These are phyloP conservation scores for Acleris laterana DNA, from an alignment of 2,888 invertebrate genomes.

Conservation along the genomic window DNA sequence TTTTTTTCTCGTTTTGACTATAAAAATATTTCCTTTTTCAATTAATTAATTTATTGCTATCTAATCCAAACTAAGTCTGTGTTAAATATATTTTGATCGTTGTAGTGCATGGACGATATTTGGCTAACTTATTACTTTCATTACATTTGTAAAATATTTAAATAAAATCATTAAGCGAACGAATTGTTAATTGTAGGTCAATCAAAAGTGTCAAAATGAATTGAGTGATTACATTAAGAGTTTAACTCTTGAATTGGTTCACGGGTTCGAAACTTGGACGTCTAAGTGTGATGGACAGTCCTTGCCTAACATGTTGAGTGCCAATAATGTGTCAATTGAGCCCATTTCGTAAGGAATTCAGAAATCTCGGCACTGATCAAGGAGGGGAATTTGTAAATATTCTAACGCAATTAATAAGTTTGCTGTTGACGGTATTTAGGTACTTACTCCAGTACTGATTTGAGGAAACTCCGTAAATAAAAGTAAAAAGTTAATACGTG, in stretches of 20 bases:
- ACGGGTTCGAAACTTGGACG: conserved; percentile 43
- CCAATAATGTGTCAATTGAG: too few relatives aligned
- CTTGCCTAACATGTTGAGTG: conserved; percentile 20
- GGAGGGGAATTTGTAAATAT: conserved; percentile 23
- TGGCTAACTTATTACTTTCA: too few relatives aligned
- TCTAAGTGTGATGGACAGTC: conserved; percentile 48
- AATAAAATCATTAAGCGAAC: not conserved
- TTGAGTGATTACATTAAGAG: conserved; percentile 55
- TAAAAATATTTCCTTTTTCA: too few relatives aligned
- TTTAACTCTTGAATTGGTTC: conserved; percentile 52
- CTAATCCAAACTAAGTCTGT: too few relatives aligned
- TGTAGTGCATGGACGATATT: too few relatives aligned
- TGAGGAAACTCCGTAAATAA: not conserved
- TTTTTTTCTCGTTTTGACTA: too few relatives aligned
- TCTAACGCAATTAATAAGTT: conserved; percentile 29
- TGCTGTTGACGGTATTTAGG: conserved; percentile 9
- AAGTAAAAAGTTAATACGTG: too few relatives aligned
- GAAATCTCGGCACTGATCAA: not conserved
- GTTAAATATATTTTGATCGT: too few relatives aligned
- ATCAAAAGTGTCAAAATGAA: conserved; percentile 48
- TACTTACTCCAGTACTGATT: conserved; percentile 1
- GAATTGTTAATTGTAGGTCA: conserved; percentile 28
- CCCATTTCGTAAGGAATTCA: too few relatives aligned
- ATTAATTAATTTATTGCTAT: too few relatives aligned
- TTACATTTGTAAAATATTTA: not conserved